Evolutionary conservation across 2,113 vertebrate species (phyloP), one percentile per base, ranked within the genome.

Genomic region (Siniperca chuatsi): DNA sequence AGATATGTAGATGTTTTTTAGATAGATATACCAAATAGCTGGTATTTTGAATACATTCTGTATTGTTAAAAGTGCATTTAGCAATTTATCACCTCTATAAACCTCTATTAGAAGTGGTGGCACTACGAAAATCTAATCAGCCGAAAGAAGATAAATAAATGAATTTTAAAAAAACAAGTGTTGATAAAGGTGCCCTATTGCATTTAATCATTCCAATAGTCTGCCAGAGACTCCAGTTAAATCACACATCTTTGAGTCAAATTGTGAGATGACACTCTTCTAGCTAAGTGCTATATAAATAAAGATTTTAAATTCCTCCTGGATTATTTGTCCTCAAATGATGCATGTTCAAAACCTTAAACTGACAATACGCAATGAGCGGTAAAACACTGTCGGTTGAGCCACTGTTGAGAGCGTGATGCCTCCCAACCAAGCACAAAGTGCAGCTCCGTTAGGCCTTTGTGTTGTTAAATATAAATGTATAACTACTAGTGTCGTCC

Each of bases 251-350:
- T 71, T 48, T 44, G 62, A 61, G 42, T 74, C 44, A 75, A 6
- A 69, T 2, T 25, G 52, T 29, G 52, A 54, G 55, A 21, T 2
- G 55, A 25, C 33, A n/a, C 50, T 71, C 23, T 37, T 52, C 46
- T 5, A 0, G 29, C 29, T 29, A 29, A 29, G 29, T 29, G 29
- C 29, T 29, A 29, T 29, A 29, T 29, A 29, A 29, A 29, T 29
- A 29, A 29, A 29, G 29, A 29, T 29, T 29, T 29, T 29, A 29
- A 29, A 37, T 10, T 76, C n/a, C 50, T 71, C 29, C 0, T 9
- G 76, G 65, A 71, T 80, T 57, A 60, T 83, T 87, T 76, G 64
- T 69, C 50, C 66, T 70, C 72, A 81, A 88, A 88, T 85, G 78
- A 55, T 5, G 69, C 78, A 20, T 70, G 79, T 65, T 35, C 13